Conservation (phyloP, 2,888 invertebrate species). For the Stomorhina lunata region DNA sequence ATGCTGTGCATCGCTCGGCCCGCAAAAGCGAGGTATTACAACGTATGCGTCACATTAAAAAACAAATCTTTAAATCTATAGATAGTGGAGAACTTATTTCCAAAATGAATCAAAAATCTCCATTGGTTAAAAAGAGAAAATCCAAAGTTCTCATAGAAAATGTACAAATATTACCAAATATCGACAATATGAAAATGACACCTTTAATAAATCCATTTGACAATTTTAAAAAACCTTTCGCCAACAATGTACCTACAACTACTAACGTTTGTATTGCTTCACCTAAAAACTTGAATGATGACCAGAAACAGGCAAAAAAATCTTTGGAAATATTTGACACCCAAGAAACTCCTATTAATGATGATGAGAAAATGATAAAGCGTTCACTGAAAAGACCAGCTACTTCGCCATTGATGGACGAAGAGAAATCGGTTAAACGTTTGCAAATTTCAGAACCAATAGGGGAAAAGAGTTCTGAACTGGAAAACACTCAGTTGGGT, state of each 20-base stretch:
- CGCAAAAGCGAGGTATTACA: slow-evolving; percentile 65
- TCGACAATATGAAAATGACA: not conserved
- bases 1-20: slow-evolving; percentile 63
- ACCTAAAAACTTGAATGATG: not conserved
- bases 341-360: not conserved
- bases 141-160: slow-evolving; percentile 30
- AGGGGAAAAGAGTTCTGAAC: not conserved
- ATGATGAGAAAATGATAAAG: not conserved
- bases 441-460: no score
- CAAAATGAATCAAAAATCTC: not conserved
- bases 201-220: slow-evolving; percentile 16
- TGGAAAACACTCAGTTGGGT: slow-evolving; percentile 30
- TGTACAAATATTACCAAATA: slow-evolving; percentile 33
- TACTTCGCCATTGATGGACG: not conserved
- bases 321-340: no score
- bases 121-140: not conserved
- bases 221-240: slow-evolving; percentile 2
- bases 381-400: slow-evolving; percentile 27
- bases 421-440: not conserved
- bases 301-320: not conserved
- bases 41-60: slow-evolving; percentile 67
- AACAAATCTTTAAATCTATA: slow-evolving; percentile 67
- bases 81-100: not conserved
- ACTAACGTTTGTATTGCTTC: not conserved
- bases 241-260: not conserved